Conservation (phyloP, 2,797 vertebrate species). For the Myripristis jacobus region DNA sequence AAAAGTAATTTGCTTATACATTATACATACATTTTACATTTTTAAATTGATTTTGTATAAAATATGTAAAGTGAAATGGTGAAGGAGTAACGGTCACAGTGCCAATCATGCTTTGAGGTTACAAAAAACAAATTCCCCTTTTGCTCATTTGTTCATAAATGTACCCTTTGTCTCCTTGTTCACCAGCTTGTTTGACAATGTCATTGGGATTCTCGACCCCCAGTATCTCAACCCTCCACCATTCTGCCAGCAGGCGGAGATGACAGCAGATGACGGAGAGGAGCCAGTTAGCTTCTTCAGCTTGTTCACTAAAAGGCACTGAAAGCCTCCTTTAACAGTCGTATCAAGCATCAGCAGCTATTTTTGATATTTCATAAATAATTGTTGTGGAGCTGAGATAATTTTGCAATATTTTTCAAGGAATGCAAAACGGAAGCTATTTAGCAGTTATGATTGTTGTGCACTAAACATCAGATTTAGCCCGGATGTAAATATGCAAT, state of each 20-base stretch:
- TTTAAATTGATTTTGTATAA: too few relatives aligned
- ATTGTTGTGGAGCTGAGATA: background rate
- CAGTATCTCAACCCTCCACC: constrained; percentile 67
- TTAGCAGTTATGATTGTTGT: background rate
- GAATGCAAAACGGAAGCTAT: background rate
- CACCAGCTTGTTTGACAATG: constrained; percentile 73
- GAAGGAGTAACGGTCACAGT: too few relatives aligned
- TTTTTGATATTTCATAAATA: background rate
- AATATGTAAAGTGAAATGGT: too few relatives aligned
- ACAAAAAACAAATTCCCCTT: too few relatives aligned
- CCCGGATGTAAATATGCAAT: background rate
- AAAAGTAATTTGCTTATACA: too few relatives aligned
- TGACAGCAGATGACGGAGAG: background rate
- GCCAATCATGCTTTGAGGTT: too few relatives aligned
- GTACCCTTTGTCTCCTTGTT: background rate
- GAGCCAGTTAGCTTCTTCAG: constrained; percentile 55
- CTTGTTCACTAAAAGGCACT: constrained; percentile 30
- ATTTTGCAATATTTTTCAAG: background rate
- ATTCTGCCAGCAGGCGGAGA: constrained; percentile 56
- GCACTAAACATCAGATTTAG: background rate
- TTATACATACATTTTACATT: too few relatives aligned
- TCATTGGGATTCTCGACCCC: constrained; percentile 72
- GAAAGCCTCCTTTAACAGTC: background rate
- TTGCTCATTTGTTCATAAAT: too few relatives aligned
- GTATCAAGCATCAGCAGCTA: background rate